Conservation (phyloP, 2,113 vertebrate genomes). For the Mormyrus lacerda region DNA sequence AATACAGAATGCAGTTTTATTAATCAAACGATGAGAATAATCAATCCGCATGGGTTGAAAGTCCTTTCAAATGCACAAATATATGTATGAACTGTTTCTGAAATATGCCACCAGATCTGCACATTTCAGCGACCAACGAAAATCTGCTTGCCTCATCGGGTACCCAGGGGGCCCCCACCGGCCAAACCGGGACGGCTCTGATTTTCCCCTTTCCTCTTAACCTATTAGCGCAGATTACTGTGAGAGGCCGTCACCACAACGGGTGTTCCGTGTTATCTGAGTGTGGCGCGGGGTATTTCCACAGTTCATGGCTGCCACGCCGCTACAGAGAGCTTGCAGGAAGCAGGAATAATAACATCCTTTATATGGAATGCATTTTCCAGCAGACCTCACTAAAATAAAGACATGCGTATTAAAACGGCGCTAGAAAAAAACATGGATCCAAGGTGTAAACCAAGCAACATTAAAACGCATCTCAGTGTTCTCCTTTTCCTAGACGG, state of each 20-base stretch:
- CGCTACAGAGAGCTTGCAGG: background rate
- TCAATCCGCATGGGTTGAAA: background rate
- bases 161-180: background rate
- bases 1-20: background rate
- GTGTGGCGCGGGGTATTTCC: background rate
- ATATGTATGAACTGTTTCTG: background rate
- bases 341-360: background rate
- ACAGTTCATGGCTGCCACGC: background rate
- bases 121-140: background rate
- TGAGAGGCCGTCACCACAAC: background rate
- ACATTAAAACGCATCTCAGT: background rate
- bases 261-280: background rate
- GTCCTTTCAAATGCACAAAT: background rate
- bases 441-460: background rate
- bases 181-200: background rate
- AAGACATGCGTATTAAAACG: background rate
- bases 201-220: background rate
- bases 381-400: background rate
- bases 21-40: background rate
- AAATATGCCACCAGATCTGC: background rate
- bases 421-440: background rate
- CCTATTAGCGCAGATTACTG: background rate
- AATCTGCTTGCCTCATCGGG: background rate
- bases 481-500: slow-evolving; percentile 20
- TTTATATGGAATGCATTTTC: background rate